Base-by-base conservation (phyloP, 37 sponge, comb jelly and placozoan species). In the Diacarnus erythraeanus region DNA sequence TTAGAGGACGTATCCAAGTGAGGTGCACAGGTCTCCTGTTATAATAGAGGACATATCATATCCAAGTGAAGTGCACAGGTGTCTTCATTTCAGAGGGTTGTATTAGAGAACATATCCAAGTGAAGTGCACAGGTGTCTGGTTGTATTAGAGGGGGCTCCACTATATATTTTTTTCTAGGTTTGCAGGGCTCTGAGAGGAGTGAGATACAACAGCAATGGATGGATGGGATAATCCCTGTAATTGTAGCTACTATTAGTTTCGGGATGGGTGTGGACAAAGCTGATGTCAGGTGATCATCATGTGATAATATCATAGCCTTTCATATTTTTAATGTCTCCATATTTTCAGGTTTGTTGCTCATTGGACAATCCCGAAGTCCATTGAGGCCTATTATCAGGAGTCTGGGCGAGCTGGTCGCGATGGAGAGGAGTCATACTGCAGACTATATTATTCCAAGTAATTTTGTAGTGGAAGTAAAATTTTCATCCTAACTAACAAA, bases 251-350 rank as follows among this genome's bases (percentile, higher is more conserved):
- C 98, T 25, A 78, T 97, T 41, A 97, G 98, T 66, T 97, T 97
- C 74, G 98, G 98, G 0, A 97, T 97, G 98, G 98, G 98, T 30
- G 92, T 97, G 34, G 98, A 97, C 89, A 97, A 97, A 72, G 84
- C 87, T 27, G 77, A 94, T 80, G 98, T 97, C 42, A 90, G 94
- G 94, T 90, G 66, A 42, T 77, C 58, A 44, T 2, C 22, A 36
- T 37, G 30, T 56, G 42, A n/a, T 20, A 15, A 60, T 17, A 60
- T 17, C 21, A 26, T 20, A n/a, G 17, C 56, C 22, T 1, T 10
- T 38, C 34, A 23, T 26, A 37, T 54, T 38, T 59, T 12, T 8
- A 8, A 77, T 29, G 39, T n/a, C n/a, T n/a, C n/a, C n/a, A 6
- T 44, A 4, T 21, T 27, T 69, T 36, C 22, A 90, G 98, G 77